Conservation (phyloP, 2,797 vertebrate species). For the Sciurus carolinensis region DNA sequence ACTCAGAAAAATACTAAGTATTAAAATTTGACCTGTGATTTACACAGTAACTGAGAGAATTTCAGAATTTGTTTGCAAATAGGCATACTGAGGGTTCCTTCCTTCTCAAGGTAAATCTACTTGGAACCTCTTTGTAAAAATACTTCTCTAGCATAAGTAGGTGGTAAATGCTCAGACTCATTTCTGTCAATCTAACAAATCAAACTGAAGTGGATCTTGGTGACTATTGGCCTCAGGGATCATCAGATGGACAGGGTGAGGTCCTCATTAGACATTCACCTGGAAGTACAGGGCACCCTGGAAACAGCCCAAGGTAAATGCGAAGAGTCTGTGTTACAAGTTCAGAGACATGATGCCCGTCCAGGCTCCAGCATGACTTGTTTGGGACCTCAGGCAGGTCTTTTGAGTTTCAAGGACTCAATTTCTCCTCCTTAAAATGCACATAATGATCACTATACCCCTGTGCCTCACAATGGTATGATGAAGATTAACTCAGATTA, state of each 20-base stretch:
- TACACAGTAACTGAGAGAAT: neutral
- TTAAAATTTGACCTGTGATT: constrained; percentile 32
- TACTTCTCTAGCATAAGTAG: neutral
- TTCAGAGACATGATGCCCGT: constrained; percentile 6
- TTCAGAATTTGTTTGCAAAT: constrained; percentile 22
- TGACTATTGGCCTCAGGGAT: neutral
- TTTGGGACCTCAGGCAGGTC: constrained; percentile 37
- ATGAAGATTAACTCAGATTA: constrained; percentile 74
- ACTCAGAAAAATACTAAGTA: neutral
- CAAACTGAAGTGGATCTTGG: neutral
- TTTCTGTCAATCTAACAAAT: neutral
- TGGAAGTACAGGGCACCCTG: neutral
- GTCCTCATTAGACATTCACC: neutral
- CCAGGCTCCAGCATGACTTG: constrained; percentile 53
- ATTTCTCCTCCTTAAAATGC: constrained; percentile 58
- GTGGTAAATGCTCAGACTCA: neutral
- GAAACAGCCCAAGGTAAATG: neutral
- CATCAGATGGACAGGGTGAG: neutral
- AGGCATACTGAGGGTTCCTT: neutral
- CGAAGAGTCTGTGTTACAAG: neutral
- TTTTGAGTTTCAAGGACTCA: constrained; percentile 46
- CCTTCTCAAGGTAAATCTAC: constrained; percentile 35
- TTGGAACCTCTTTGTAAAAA: neutral
- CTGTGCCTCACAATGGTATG: constrained; percentile 59
- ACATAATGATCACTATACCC: constrained; percentile 66